Conservation (phyloP, 23 tunicate genomes). For the Botrylloides violaceus region DNA sequence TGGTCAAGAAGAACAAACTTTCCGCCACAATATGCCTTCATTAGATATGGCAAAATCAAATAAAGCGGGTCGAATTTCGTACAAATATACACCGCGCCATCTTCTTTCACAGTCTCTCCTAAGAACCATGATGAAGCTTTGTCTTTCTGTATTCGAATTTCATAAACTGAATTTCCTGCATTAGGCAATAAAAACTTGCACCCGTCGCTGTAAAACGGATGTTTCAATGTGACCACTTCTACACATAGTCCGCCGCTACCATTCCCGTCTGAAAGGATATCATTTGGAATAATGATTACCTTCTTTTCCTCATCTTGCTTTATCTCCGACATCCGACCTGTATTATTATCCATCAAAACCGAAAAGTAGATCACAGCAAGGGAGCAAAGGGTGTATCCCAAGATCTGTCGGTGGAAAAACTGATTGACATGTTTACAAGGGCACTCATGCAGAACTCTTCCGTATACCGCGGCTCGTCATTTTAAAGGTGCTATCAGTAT, state of each 20-base stretch:
- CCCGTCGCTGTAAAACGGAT: conserved; percentile 40
- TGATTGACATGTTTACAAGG: neutral
- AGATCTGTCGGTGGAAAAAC: neutral
- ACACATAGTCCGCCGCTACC: neutral
- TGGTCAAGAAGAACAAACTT: conserved; percentile 65
- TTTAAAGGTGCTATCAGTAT: no score
- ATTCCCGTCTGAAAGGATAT: neutral
- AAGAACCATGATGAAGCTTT: conserved; percentile 64
- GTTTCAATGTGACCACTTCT: conserved; percentile 29
- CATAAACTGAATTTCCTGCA: conserved; percentile 15
- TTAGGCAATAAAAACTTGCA: conserved; percentile 31
- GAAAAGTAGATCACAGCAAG: no score
- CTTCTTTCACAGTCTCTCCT: conserved; percentile 32
- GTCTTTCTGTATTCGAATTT: conserved; percentile 42
- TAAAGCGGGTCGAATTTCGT: conserved; percentile 75
- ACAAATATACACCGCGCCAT: conserved; percentile 42
- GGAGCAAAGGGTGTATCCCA: neutral
- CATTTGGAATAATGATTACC: neutral
- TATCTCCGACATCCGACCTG: neutral
- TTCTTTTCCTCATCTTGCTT: neutral
- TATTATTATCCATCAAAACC: no score
- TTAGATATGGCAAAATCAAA: conserved; percentile 27
- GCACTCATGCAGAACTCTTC: neutral
- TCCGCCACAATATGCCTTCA: conserved; percentile 7
- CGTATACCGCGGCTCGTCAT: no score